Evolutionary conservation across 2,113 vertebrate species (phyloP).

Genomic region (Anoplopoma fimbria): DNA sequence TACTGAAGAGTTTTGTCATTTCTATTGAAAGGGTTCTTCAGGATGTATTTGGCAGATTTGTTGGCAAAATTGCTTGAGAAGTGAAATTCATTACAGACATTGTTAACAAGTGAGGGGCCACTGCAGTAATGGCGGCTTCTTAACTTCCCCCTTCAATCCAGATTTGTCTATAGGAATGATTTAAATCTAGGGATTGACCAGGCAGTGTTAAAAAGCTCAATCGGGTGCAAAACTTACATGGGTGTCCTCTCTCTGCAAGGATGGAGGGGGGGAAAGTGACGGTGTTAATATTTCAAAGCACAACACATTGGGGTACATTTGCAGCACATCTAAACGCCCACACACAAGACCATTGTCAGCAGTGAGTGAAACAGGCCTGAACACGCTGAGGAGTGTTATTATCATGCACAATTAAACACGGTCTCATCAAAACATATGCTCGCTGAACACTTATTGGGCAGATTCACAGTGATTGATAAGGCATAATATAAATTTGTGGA

Average conservation of each 20-base stretch:
- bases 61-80: not conserved
- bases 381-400: constrained; percentile 58
- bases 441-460: constrained; percentile 59
- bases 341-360: constrained; percentile 37
- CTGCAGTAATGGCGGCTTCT: not conserved
- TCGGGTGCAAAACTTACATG: constrained; percentile 84
- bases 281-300: constrained; percentile 73
- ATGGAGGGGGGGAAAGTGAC: constrained; percentile 72
- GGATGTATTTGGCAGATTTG: not conserved
- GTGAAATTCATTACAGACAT: not conserved
- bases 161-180: constrained; percentile 41
- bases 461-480: constrained; percentile 72
- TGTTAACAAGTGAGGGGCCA: not conserved
- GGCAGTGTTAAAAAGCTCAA: constrained; percentile 54
- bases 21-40: not conserved
- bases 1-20: not conserved
- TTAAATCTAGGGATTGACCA: constrained; percentile 21
- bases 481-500: constrained; percentile 60
- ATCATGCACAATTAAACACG: constrained; percentile 75
- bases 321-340: constrained; percentile 42
- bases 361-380: constrained; percentile 50
- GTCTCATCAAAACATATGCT: constrained; percentile 62
- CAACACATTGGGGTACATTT: constrained; percentile 50
- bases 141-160: constrained; percentile 1
- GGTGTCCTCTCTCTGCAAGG: constrained; percentile 87